phyloP scores from a whole-genome alignment of 2,113 vertebrate species.

The Athene noctua region DNA sequence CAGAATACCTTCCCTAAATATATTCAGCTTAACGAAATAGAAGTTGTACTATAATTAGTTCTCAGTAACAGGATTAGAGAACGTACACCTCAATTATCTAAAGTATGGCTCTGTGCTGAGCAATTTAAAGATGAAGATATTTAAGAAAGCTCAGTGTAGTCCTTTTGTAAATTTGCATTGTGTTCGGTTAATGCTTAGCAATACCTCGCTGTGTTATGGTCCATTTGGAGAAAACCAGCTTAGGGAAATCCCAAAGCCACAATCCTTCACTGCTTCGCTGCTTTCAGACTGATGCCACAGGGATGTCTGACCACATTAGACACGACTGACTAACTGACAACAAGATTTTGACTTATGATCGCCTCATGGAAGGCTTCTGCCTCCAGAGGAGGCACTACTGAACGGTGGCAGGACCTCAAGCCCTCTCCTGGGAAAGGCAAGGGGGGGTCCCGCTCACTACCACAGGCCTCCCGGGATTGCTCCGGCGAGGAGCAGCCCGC shows the following conservation, averaged over 20 bases:
- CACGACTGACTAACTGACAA: not conserved
- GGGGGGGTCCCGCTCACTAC: too few species aligned
- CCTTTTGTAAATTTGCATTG: fast-evolving
- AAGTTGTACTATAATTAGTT: not conserved
- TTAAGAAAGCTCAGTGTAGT: not conserved
- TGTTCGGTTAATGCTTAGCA: not conserved
- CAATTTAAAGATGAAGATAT: not conserved
- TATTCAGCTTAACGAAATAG: not conserved
- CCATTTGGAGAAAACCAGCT: not conserved
- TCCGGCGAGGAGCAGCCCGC: fast-evolving
- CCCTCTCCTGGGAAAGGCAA: too few species aligned
- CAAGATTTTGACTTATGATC: not conserved
- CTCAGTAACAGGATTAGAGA: not conserved
- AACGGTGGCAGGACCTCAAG: too few species aligned
- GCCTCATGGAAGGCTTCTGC: not conserved
- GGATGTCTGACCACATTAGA: not conserved
- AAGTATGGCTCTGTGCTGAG: not conserved
- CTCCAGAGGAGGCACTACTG: not conserved
- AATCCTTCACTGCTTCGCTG: too few species aligned
- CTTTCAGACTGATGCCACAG: not conserved
- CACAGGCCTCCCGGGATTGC: too few species aligned
- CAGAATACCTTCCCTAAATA: fast-evolving
- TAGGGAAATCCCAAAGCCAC: not conserved
- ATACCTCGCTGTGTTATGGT: fast-evolving
- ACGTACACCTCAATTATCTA: not conserved